phyloP scores from a whole-genome alignment of 2,113 vertebrate species.

The Myxocyprinus asiaticus region DNA sequence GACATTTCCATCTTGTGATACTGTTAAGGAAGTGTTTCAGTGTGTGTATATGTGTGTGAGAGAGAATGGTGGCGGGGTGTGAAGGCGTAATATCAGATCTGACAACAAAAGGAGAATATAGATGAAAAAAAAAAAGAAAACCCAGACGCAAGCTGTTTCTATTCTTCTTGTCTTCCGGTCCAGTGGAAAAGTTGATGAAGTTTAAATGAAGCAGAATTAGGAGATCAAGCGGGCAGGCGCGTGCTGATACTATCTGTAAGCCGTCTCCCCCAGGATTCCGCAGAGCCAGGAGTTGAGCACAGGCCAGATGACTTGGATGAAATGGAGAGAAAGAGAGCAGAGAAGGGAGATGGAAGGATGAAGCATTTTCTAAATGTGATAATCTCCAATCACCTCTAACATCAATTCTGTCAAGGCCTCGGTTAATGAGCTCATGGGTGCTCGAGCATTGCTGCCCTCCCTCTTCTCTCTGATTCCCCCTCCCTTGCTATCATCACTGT shows the following conservation, averaged over 20 bases:
- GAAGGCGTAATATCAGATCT: conserved; percentile 74
- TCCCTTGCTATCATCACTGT: conserved; percentile 75
- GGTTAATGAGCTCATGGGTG: conserved; percentile 93
- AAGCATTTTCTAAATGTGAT: conserved; percentile 91
- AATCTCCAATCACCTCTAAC: conserved; percentile 97
- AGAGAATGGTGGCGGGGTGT: conserved; percentile 61
- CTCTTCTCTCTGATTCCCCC: conserved; percentile 69
- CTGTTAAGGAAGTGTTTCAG: conserved; percentile 25
- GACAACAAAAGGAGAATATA: conserved; percentile 70
- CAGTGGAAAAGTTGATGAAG: conserved; percentile 99
- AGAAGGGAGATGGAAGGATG: conserved; percentile 62
- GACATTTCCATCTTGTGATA: conserved; percentile 47
- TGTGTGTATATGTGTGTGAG: conserved; percentile 29
- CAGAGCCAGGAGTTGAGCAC: conserved; percentile 71
- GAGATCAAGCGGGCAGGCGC: conserved; percentile 85
- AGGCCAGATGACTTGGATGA: conserved; percentile 77
- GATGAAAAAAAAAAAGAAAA: conserved; percentile 42
- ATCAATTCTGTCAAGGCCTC: conserved; percentile 86
- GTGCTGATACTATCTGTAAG: conserved; percentile 73
- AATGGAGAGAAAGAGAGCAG: conserved; percentile 68
- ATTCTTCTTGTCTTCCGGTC: conserved; percentile 95
- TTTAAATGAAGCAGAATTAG: conserved; percentile 99
- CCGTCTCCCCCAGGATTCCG: conserved; percentile 65
- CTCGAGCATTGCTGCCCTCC: conserved; percentile 80
- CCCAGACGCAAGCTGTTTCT: conserved; percentile 73